These are phyloP conservation scores for Nymphalis io DNA, from an alignment of 1,140 invertebrate genomes.

Conservation along the genomic window DNA sequence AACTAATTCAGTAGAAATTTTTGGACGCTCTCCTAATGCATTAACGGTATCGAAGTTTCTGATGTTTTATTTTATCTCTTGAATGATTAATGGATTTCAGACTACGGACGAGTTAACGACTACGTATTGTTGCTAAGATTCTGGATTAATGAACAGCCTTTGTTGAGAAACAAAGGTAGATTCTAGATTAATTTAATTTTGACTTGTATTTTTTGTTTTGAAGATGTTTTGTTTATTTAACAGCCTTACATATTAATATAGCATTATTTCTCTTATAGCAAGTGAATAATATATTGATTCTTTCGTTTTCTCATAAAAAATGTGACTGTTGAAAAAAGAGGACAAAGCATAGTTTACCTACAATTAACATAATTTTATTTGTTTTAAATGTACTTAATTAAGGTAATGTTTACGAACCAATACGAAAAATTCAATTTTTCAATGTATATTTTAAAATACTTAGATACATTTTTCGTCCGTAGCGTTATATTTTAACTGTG, in stretches of 20 bases:
- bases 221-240: neutral
- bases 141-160: conserved; percentile 40
- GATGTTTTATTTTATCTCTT: conserved; percentile 20
- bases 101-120: conserved; percentile 37
- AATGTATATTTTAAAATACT: too few species aligned
- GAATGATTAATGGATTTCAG: conserved; percentile 21
- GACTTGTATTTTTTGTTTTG: neutral
- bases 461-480: neutral
- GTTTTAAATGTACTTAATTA: too few species aligned
- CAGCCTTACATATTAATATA: neutral
- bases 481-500: conserved; percentile 10
- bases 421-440: too few species aligned
- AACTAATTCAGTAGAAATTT: conserved; percentile 15
- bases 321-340: too few species aligned
- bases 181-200: conserved; percentile 10
- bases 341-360: too few species aligned
- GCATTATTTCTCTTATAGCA: too few species aligned
- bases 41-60: conserved; percentile 4
- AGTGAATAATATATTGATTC: too few species aligned
- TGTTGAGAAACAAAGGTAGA: conserved; percentile 18
- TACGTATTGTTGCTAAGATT: conserved; percentile 45
- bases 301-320: too few species aligned
- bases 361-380: too few species aligned
- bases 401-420: too few species aligned
- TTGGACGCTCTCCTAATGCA: conserved; percentile 21